Evolutionary conservation across 2,888 invertebrate genomes (phyloP), one percentile per base, ranked within the genome.

Genomic region (Drosophila nigritarsus): DNA sequence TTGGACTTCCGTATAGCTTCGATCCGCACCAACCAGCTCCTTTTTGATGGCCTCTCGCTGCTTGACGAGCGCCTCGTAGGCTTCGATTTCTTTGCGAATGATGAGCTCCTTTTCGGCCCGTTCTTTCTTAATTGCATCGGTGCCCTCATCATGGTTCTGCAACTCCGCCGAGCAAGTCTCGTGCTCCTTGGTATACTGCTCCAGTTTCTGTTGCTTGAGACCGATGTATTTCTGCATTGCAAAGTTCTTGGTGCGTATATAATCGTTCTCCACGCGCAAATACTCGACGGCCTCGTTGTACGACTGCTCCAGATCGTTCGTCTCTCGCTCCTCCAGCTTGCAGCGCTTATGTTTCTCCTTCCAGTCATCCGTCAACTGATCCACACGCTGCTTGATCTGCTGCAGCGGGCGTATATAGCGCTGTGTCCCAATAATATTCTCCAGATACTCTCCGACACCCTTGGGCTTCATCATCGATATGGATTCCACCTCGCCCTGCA

Each of bases 1-100:
- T 29, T 29, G 29, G 29, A 29, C 7, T 29, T 29, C 29, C 29
- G 29, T 29, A 30, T 95, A 95, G 89, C 95, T 95, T 72, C 94
- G 95, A 83, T 96, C 96, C 51, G 95, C 95, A 3, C 93, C 94
- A 67, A 95, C 95, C 61, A 96, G 94, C 53, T 95, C 94, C 77
- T 95, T 95, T 9, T 94, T 94, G 36, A 94, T 80, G 30, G 94
- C 94, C 18, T 96, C 96, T 70, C 95, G 95, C 62, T 94, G 92
- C 71, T 94, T 94, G 11, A 94, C 93, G 5, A 96, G 91, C 1
- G 92, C 91, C 9, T 95, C 95, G 90, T 95, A 94, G 91, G 95
- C 94, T 80, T 90, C 88, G n/a, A 92, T 84, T 76, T 93, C 92
- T 11, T 92, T 90, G 63, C 89, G 79, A 50, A 92, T 88, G 2